Percentiles rank a stretch among this genome's conserved stretches.
Conservation (phyloP, 2,797 vertebrate genomes). For the Taeniopygia guttata region DNA sequence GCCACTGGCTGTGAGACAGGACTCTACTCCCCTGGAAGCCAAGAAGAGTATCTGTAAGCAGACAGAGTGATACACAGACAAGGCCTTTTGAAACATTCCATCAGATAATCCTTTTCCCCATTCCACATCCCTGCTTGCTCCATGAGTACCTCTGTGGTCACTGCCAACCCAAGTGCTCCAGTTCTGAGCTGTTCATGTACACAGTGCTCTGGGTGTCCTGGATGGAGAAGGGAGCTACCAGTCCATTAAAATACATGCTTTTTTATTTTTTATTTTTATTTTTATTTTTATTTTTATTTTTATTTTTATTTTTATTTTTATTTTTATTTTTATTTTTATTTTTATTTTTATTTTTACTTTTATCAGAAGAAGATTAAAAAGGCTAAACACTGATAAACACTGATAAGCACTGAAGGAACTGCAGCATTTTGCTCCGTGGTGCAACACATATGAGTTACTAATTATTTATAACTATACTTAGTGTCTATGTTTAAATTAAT, state of each 20-base stretch:
- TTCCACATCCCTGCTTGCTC: background rate
- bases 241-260: accelerated
- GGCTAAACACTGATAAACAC: background rate
- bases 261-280: background rate
- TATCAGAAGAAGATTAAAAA: background rate
- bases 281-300: too few relatives aligned
- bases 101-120: background rate
- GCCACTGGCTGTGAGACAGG: background rate
- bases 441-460: background rate
- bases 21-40: background rate
- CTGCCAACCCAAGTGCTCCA: background rate
- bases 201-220: too few relatives aligned
- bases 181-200: background rate
- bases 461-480: background rate
- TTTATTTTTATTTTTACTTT: background rate
- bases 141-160: accelerated
- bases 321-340: background rate
- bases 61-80: background rate
- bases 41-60: background rate
- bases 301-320: background rate
- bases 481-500: background rate
- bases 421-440: background rate
- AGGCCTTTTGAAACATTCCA: background rate
- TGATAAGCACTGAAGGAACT: background rate
- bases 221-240: background rate